Evolutionary conservation across 2,888 invertebrate genomes (phyloP).

Genomic region (Zhuqinia jingwanae): DNA sequence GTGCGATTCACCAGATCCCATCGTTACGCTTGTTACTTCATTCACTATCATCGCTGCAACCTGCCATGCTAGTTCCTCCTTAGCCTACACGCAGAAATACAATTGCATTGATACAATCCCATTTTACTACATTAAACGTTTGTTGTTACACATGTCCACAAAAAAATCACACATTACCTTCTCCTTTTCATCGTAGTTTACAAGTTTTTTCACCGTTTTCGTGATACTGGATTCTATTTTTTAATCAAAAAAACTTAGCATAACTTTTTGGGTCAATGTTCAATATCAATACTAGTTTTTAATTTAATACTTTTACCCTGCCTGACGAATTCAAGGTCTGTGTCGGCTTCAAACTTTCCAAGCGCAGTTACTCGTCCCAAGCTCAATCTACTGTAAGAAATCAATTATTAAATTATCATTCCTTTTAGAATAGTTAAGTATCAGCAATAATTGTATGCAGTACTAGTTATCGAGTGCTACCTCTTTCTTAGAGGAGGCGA

Average conservation of each 20-base stretch:
- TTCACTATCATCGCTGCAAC: slow-evolving; percentile 98
- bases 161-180: too few relatives aligned
- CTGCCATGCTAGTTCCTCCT: slow-evolving; percentile 98
- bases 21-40: slow-evolving; percentile 94
- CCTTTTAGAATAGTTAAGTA: background rate
- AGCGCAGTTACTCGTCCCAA: slow-evolving; percentile 93
- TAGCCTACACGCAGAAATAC: slow-evolving; percentile 83
- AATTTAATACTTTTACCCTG: slow-evolving; percentile 78
- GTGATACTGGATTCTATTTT: slow-evolving; percentile 82
- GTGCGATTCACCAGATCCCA: slow-evolving; percentile 81
- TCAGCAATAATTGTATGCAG: background rate
- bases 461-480: slow-evolving; percentile 22
- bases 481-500: slow-evolving; percentile 75
- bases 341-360: slow-evolving; percentile 95
- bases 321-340: slow-evolving; percentile 84
- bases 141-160: too few relatives aligned
- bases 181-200: slow-evolving; percentile 89
- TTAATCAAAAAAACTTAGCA: background rate
- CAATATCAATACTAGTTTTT: too few relatives aligned
- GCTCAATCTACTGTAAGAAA: slow-evolving; percentile 85
- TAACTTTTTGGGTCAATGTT: background rate
- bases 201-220: slow-evolving; percentile 89
- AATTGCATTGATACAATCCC: too few relatives aligned
- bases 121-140: too few relatives aligned
- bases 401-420: slow-evolving; percentile 20